Base-by-base conservation (phyloP, 2,113 vertebrate genomes). In the Lota lota region DNA sequence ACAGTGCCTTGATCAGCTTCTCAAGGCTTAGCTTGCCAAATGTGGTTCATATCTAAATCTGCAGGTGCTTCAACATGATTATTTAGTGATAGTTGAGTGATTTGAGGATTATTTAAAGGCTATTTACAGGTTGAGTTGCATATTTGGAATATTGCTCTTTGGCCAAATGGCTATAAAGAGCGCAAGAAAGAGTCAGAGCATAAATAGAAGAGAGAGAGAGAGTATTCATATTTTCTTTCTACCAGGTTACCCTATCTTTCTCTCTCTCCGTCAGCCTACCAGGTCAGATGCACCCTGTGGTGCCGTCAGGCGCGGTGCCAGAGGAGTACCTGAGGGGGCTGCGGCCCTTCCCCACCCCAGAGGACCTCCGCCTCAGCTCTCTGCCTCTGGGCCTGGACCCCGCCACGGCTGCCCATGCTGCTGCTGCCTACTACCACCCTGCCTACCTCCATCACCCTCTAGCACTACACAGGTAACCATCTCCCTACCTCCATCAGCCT, bases 291-390 rank as follows among this genome's bases (percentile, higher is more conserved):
- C 95, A 95, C 82, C 93, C 96, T 0, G 92, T 93, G 80, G 93
- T 95, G 22, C 93, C 94, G n/a, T 92, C 95, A 0, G 95, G 93
- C 17, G 87, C 91, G 0, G 87, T 96, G 76, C 93, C 95, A 0
- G 97, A 98, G 80, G 97, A 98, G 72, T 98, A 96, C 81, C 86
- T 98, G 74, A 90, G 96, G 59, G 94, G 94, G 40, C 97, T 98
- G 77, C 92, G 95, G 74, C 95, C 95, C 61, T 99, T 97, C 66
- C 89, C 94, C 80, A 92, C 95, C 0, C 88, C 95, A 0, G 96
- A 97, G 67, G 96, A 98, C 11, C 92, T 98, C 16, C 92, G 96
- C 16, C 72, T 98, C 90, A 90, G 94, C 69, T 94, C 95, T 17
- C 73, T 98, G 78, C 94, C 94, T 11, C 86, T 98, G 0, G 74